phyloP scores from a whole-genome alignment of 2,797 vertebrate genomes.

The Hoplostethus atlanticus region DNA sequence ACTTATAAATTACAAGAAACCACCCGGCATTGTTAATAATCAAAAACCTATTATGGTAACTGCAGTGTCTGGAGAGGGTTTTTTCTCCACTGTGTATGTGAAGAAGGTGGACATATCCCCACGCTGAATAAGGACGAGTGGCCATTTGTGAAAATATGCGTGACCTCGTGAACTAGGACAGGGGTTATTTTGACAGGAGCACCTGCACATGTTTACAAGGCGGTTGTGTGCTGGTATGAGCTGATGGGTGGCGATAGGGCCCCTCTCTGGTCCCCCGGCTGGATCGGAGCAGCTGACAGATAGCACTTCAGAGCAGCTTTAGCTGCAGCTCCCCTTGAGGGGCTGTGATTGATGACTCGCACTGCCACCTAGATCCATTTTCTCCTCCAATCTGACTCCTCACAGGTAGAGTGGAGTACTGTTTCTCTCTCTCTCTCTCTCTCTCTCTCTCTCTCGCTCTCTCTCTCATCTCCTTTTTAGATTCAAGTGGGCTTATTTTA shows the following conservation, averaged over 20 bases:
- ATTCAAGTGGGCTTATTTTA: slow-evolving; percentile 67
- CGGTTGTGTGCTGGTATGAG: slow-evolving; percentile 78
- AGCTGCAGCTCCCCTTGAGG: slow-evolving; percentile 87
- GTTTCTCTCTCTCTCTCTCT: background rate
- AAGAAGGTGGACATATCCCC: slow-evolving; percentile 1
- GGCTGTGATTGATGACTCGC: slow-evolving; percentile 88
- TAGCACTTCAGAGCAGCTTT: slow-evolving; percentile 89
- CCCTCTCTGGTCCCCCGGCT: slow-evolving; percentile 73
- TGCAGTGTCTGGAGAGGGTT: slow-evolving; percentile 34
- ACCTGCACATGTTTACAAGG: slow-evolving; percentile 86
- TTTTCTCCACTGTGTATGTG: background rate
- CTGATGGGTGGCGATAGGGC: slow-evolving; percentile 81
- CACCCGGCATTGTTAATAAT: slow-evolving; percentile 59
- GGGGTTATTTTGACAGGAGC: slow-evolving; percentile 70
- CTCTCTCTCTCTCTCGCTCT: background rate
- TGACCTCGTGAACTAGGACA: slow-evolving; percentile 56
- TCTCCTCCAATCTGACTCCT: slow-evolving; percentile 83
- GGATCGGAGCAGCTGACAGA: slow-evolving; percentile 86
- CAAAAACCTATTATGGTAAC: slow-evolving; percentile 52
- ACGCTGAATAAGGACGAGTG: slow-evolving; percentile 22
- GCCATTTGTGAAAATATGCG: slow-evolving; percentile 49
- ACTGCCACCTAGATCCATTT: slow-evolving; percentile 87
- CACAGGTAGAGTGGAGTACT: slow-evolving; percentile 72
- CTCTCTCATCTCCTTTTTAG: slow-evolving; percentile 54
- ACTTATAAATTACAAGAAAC: slow-evolving; percentile 66